Conservation (phyloP, 2,888 invertebrate genomes). For the Hirtodrosophila trivittata region DNA sequence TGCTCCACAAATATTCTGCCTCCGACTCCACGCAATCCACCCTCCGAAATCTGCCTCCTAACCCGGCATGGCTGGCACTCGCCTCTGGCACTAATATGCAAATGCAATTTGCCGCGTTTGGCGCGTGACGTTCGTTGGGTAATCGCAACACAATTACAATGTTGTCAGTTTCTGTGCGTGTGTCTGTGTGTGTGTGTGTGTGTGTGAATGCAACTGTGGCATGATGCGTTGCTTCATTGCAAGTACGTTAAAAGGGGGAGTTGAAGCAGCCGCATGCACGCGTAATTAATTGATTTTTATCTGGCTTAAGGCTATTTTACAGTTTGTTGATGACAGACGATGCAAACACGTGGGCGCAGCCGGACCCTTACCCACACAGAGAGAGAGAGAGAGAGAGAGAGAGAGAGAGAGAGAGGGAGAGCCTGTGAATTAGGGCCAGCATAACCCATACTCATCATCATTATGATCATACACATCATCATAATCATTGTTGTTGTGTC, state of each 20-base stretch:
- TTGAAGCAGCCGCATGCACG: constrained; percentile 65
- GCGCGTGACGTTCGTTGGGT: constrained; percentile 80
- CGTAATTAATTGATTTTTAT: constrained; percentile 83
- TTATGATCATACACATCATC: constrained; percentile 21
- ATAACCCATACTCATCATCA: constrained; percentile 1
- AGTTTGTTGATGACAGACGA: constrained; percentile 80
- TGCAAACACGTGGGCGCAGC: constrained; percentile 55
- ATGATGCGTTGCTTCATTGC: constrained; percentile 53
- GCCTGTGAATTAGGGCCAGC: neutral
- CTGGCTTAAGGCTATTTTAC: constrained; percentile 82
- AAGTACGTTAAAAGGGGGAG: constrained; percentile 17
- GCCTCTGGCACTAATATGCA: constrained; percentile 72
- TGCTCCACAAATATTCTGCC: neutral
- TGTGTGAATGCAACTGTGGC: constrained; percentile 35
- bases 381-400: too few relatives aligned
- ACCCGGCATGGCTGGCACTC: constrained; percentile 1
- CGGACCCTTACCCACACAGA: constrained; percentile 11
- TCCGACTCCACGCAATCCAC: neutral
- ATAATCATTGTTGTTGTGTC: constrained; percentile 15
- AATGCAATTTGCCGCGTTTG: constrained; percentile 81
- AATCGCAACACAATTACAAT: constrained; percentile 81
- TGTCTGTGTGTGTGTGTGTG: constrained; percentile 21
- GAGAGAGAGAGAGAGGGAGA: too few relatives aligned
- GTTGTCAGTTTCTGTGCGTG: constrained; percentile 48
- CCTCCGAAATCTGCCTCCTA: neutral